phyloP scores from a whole-genome alignment of 2,113 vertebrate genomes.

The Leucosticte australis region DNA sequence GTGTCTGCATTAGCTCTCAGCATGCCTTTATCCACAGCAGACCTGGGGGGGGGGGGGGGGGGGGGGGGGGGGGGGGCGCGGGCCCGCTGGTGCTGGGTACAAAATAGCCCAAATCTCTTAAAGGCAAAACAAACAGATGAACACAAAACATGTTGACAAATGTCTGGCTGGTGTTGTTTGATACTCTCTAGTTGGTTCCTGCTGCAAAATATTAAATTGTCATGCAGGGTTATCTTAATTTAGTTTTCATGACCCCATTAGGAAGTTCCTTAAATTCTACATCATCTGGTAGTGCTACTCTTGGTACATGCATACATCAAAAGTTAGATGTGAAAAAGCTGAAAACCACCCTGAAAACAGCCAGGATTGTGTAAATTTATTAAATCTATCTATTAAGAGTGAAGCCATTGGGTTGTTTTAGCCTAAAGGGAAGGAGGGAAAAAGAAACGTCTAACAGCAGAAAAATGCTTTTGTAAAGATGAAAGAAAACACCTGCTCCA shows the following conservation, averaged over 20 bases:
- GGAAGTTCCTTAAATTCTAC: not conserved
- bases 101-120: not conserved
- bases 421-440: not conserved
- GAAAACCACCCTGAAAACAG: not conserved
- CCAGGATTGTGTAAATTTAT: not conserved
- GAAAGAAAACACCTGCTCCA: not conserved
- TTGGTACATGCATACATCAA: not conserved
- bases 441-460: not conserved
- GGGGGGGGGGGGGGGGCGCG: too few relatives aligned
- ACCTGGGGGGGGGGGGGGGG: rapidly evolving
- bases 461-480: not conserved
- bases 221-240: not conserved
- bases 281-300: not conserved
- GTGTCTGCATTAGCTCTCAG: not conserved
- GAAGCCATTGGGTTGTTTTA: not conserved
- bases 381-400: not conserved
- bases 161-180: not conserved
- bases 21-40: not conserved
- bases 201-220: not conserved
- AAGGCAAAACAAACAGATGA: not conserved
- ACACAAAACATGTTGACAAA: not conserved
- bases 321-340: not conserved
- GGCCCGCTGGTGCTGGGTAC: not conserved
- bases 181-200: not conserved
- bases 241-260: not conserved